Conservation (phyloP, 2,113 vertebrate species). For the Plestiodon gilberti region DNA sequence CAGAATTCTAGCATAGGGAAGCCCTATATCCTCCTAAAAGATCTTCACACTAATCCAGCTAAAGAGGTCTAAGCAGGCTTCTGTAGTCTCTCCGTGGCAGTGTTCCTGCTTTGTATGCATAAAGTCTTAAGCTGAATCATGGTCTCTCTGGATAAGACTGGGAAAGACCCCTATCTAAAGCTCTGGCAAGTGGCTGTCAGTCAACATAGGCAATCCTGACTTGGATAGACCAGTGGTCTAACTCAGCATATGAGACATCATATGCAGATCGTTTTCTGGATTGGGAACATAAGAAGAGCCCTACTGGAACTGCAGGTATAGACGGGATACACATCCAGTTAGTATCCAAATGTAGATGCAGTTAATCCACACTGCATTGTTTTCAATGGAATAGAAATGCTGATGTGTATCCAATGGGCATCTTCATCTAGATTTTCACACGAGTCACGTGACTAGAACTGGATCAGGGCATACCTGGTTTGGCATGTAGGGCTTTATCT, state of each 20-base stretch:
- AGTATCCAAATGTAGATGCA: background rate
- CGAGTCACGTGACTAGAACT: background rate
- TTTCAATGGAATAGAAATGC: background rate
- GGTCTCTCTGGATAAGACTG: too few species aligned
- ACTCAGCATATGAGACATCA: too few species aligned
- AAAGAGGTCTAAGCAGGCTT: background rate
- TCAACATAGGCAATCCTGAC: too few species aligned
- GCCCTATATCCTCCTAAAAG: background rate
- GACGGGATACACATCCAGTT: background rate
- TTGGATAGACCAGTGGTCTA: too few species aligned
- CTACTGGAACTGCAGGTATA: background rate
- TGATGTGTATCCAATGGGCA: background rate
- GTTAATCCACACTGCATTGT: too few species aligned
- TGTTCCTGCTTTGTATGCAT: too few species aligned
- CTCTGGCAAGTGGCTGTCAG: too few species aligned
- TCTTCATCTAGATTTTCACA: background rate
- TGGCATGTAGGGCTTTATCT: too few species aligned
- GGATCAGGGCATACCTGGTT: too few species aligned
- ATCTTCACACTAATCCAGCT: background rate
- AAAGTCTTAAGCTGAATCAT: too few species aligned
- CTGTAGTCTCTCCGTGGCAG: background rate
- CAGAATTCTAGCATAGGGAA: background rate
- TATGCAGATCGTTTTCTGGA: background rate
- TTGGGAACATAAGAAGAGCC: too few species aligned
- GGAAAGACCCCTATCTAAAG: too few species aligned